Evolutionary conservation across 2,888 invertebrate genomes (phyloP).

Genomic region (Mythimna ferrago): DNA sequence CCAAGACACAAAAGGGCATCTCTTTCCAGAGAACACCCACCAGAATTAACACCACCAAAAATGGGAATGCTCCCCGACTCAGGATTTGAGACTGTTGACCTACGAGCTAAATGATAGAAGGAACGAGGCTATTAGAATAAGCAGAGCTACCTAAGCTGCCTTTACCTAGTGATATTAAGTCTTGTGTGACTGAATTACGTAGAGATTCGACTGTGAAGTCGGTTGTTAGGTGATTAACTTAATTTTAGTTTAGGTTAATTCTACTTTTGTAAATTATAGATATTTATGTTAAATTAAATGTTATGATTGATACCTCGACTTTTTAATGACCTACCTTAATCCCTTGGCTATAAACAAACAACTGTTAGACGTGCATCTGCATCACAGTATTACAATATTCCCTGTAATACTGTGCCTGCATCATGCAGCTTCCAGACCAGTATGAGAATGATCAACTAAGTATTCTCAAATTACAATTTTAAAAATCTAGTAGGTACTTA

Average conservation of each 20-base stretch:
- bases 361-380: neutral
- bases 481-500: neutral
- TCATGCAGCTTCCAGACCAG: neutral
- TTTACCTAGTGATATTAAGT: conserved; percentile 70
- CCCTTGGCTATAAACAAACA: neutral
- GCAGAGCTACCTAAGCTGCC: conserved; percentile 60
- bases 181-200: conserved; percentile 62
- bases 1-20: conserved; percentile 85
- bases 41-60: conserved; percentile 82
- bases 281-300: conserved; percentile 84
- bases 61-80: conserved; percentile 81
- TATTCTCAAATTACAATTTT: neutral
- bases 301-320: conserved; percentile 61
- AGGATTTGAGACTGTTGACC: conserved; percentile 88
- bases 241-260: conserved; percentile 65
- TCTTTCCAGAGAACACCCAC: conserved; percentile 82
- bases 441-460: neutral
- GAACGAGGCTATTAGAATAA: conserved; percentile 61
- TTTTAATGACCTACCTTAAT: conserved; percentile 17
- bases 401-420: too few species aligned
- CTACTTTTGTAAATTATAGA: conserved; percentile 79
- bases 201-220: conserved; percentile 56
- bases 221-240: conserved; percentile 60
- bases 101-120: conserved; percentile 78
- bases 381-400: too few species aligned